A percentile compares a stretch with the other conserved stretches of the same genome.
These are phyloP conservation scores for Myodes glareolus DNA, from an alignment of 2,113 vertebrate species.

Conservation along the genomic window DNA sequence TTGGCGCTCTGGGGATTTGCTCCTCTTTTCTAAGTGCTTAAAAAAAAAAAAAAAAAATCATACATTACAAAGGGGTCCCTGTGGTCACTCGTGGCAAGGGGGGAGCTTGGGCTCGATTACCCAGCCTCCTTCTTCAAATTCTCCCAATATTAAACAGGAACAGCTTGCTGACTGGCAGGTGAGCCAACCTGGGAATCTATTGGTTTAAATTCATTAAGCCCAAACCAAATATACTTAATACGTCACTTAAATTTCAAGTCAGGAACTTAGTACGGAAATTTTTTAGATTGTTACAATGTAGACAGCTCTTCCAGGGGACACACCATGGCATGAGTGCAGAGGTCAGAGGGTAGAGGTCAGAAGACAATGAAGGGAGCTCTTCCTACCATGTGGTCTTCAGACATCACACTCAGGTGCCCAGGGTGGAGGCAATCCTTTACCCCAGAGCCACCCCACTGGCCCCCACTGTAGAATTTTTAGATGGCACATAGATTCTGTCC, in stretches of 20 bases:
- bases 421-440: background rate
- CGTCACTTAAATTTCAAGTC: conserved; percentile 28
- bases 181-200: background rate
- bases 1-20: conserved; percentile 49
- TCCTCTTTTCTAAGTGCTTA: conserved; percentile 52
- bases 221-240: conserved; percentile 47
- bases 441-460: background rate
- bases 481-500: background rate
- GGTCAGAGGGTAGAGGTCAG: background rate
- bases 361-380: background rate
- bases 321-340: background rate
- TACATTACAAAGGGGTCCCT: background rate
- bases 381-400: background rate
- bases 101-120: background rate
- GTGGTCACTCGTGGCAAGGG: background rate
- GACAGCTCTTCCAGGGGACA: background rate
- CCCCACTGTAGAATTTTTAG: background rate
- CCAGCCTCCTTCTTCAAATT: background rate
- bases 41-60: conserved; percentile 56
- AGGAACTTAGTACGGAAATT: conserved; percentile 30
- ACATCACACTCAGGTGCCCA: background rate
- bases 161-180: background rate
- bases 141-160: background rate
- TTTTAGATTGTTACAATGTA: background rate
- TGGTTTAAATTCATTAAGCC: conserved; percentile 30